phyloP scores from a whole-genome alignment of 2,113 vertebrate genomes.

The Aegithalos caudatus region DNA sequence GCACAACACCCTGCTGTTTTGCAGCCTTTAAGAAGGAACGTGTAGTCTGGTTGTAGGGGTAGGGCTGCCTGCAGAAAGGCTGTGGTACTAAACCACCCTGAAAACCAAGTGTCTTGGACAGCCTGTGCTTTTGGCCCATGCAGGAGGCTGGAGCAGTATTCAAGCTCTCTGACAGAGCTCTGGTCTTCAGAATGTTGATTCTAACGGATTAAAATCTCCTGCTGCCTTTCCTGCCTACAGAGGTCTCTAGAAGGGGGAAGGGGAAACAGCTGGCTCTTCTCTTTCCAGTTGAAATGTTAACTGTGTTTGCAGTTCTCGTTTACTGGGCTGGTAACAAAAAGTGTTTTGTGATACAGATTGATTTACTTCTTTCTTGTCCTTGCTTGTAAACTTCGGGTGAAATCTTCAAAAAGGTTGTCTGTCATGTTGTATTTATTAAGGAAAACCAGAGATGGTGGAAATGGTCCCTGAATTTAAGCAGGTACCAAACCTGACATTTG shows the following conservation, averaged over 20 bases:
- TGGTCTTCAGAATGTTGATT: slow-evolving; percentile 34
- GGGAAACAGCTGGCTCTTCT: slow-evolving; percentile 32
- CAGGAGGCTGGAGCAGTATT: background rate
- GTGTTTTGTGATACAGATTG: background rate
- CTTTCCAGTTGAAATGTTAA: background rate
- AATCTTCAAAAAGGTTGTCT: background rate
- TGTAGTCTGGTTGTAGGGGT: background rate
- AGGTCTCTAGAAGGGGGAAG: background rate
- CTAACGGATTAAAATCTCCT: background rate
- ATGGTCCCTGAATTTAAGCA: background rate
- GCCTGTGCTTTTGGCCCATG: background rate
- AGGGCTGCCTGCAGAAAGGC: background rate
- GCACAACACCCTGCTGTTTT: background rate
- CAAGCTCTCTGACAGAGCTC: background rate
- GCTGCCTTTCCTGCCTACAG: background rate
- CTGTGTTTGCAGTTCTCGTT: background rate
- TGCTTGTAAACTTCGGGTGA: background rate
- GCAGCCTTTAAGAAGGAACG: background rate
- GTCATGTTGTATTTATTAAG: background rate
- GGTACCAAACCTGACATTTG: background rate
- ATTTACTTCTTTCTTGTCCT: background rate
- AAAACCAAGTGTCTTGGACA: background rate
- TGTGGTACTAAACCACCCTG: background rate
- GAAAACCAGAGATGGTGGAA: background rate
- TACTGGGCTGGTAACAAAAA: background rate